Conservation (phyloP, 2,797 vertebrate genomes). For the Darevskia nairensis region DNA sequence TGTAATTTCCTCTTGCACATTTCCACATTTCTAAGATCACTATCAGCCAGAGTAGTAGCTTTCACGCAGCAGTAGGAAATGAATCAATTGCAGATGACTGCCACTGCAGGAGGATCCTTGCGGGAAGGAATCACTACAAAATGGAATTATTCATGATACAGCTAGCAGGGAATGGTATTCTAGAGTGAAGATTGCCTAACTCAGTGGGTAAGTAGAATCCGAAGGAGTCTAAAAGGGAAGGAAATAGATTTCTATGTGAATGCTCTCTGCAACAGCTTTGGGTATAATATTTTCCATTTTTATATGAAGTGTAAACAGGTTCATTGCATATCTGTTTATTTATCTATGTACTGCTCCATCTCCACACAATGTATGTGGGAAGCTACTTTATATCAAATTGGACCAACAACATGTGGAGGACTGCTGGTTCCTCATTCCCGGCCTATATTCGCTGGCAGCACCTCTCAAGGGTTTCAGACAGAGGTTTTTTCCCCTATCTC, state of each 20-base stretch:
- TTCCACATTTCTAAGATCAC: conserved; percentile 56
- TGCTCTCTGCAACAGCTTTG: not conserved
- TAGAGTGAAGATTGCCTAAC: not conserved
- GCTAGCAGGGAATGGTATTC: conserved; percentile 14
- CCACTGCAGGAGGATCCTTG: conserved; percentile 39
- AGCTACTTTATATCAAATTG: too few species aligned
- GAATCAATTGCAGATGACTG: conserved; percentile 46
- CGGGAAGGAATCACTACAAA: conserved; percentile 21
- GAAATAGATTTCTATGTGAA: not conserved
- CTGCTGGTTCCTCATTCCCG: too few species aligned
- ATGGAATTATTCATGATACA: not conserved
- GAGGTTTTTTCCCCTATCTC: too few species aligned
- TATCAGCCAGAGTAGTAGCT: conserved; percentile 59
- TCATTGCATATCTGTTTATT: conserved; percentile 14
- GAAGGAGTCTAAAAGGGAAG: not conserved
- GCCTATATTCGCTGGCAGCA: too few species aligned
- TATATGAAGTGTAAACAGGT: not conserved
- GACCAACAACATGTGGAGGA: too few species aligned
- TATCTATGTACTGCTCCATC: not conserved
- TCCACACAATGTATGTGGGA: not conserved
- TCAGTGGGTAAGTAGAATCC: conserved; percentile 37
- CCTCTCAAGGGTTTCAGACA: too few species aligned
- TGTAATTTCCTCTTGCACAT: conserved; percentile 62
- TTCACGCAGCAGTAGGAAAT: conserved; percentile 45
- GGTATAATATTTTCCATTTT: not conserved